A percentile compares a stretch with the other conserved stretches of the same genome.
Evolutionary conservation across 1,140 invertebrate species (phyloP).

Genomic region (Calosoma granatense): DNA sequence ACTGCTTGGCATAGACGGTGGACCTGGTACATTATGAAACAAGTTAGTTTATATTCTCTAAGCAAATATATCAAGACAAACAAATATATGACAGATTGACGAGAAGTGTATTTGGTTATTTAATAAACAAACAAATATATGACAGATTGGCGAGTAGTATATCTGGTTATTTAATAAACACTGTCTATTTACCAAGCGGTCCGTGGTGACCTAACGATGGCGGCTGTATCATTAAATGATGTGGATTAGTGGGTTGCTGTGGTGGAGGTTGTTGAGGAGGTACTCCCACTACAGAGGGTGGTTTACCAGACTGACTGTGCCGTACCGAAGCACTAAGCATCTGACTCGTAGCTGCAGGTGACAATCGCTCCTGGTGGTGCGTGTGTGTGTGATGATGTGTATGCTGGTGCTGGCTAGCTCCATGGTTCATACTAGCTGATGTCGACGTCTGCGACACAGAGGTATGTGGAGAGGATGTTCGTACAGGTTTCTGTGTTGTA

Average conservation of each 20-base stretch:
- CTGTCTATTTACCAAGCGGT: neutral
- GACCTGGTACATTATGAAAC: too few relatives aligned
- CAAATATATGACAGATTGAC: too few relatives aligned
- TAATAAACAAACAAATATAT: too few relatives aligned
- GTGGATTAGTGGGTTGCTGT: slow-evolving; percentile 42
- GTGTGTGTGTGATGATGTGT: slow-evolving; percentile 46
- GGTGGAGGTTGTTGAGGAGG: slow-evolving; percentile 33
- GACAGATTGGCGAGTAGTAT: too few relatives aligned
- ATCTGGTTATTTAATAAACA: too few relatives aligned
- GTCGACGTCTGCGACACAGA: slow-evolving; percentile 41
- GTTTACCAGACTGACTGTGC: neutral
- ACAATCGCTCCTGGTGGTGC: slow-evolving; percentile 40
- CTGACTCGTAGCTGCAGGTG: slow-evolving; percentile 38
- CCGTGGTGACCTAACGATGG: slow-evolving; percentile 42
- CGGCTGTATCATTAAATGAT: slow-evolving; percentile 53
- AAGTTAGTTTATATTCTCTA: too few relatives aligned
- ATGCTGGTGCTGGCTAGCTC: slow-evolving; percentile 22
- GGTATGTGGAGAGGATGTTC: slow-evolving; percentile 41
- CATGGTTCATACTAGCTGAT: slow-evolving; percentile 37
- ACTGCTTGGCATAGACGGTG: slow-evolving; percentile 39
- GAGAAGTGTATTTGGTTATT: too few relatives aligned
- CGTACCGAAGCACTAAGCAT: neutral
- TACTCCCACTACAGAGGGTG: slow-evolving; percentile 16
- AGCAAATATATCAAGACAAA: too few relatives aligned
- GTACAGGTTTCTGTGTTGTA: slow-evolving; percentile 39